Conservation (phyloP, 2,888 invertebrate species). For the Nyleta sp. region DNA sequence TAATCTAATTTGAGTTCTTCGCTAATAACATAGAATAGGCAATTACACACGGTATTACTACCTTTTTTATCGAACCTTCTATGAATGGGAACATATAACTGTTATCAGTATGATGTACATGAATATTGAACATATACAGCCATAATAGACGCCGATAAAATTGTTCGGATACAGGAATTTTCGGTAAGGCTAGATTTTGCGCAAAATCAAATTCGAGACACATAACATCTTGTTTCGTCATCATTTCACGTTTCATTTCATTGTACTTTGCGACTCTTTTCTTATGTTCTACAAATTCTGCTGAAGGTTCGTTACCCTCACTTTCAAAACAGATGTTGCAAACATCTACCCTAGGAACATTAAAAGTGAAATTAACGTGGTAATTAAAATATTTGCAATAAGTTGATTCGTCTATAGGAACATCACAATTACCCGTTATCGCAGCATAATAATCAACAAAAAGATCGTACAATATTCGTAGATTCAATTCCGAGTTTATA, state of each 20-base stretch:
- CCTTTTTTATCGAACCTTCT: conserved; percentile 47
- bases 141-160: conserved; percentile 40
- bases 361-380: conserved; percentile 44
- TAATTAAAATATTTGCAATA: conserved; percentile 47
- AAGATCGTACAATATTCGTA: conserved; percentile 28
- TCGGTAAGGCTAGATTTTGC: conserved; percentile 50
- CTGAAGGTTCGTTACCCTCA: neutral
- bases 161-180: conserved; percentile 51
- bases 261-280: neutral
- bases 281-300: conserved; percentile 8
- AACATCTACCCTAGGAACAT: conserved; percentile 30
- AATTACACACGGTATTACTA: conserved; percentile 43
- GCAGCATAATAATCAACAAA: conserved; percentile 40
- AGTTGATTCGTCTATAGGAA: conserved; percentile 4
- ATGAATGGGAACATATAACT: conserved; percentile 46
- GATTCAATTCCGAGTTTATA: conserved; percentile 16
- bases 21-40: conserved; percentile 12
- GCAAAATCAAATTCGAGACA: conserved; percentile 33
- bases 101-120: conserved; percentile 22
- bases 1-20: conserved; percentile 6
- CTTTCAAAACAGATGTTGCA: conserved; percentile 38
- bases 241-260: conserved; percentile 33
- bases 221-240: conserved; percentile 27
- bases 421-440: conserved; percentile 8
- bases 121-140: conserved; percentile 45